Evolutionary conservation across 2,888 invertebrate genomes (phyloP), one percentile per base, ranked within the genome.

Genomic region (Aporophyla lueneburgensis): DNA sequence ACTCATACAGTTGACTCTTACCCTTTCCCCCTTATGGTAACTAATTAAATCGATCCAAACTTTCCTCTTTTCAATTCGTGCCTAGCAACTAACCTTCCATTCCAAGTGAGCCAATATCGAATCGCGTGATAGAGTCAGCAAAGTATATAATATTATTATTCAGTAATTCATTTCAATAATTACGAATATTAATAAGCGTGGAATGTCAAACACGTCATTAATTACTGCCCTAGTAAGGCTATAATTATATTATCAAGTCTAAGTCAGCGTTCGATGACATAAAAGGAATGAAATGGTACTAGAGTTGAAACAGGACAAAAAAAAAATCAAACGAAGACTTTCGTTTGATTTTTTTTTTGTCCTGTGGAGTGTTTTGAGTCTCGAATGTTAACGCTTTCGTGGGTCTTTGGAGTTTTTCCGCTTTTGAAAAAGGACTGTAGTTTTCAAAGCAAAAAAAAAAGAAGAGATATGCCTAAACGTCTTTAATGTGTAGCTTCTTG

Each of bases 181-280:
- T 78, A 78, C 58, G 66, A 82, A 73, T 86, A 79, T 73, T 78
- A 86, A 86, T 83, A 71, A 80, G 74, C 51, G 63, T 49, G 49
- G 62, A 66, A 78, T 77, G 69, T 83, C 78, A 83, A 80, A 78
- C 74, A 66, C 54, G 62, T 51, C 65, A 71, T 71, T 80, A 84
- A 86, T 84, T 82, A 84, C 58, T 62, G 21, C 24, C 27, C 66
- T 67, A 74, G 61, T 82, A 73, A 43, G 61, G 58, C 54, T 76
- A 63, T 78, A 85, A 85, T 85, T 81, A 81, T 61, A 83, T 83
- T 81, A 85, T 80, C 80, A 80, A 69, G 58, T 62, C 74, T 33
- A 53, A 78, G 27, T 63, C 56, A 54, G 58, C 68, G 56, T 54
- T 66, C 67, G 59, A 65, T 67, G 59, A 77, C 75, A 72, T 74